Evolutionary conservation across 2,888 invertebrate species (phyloP).

Genomic region (Lycocerus yunnanus): DNA sequence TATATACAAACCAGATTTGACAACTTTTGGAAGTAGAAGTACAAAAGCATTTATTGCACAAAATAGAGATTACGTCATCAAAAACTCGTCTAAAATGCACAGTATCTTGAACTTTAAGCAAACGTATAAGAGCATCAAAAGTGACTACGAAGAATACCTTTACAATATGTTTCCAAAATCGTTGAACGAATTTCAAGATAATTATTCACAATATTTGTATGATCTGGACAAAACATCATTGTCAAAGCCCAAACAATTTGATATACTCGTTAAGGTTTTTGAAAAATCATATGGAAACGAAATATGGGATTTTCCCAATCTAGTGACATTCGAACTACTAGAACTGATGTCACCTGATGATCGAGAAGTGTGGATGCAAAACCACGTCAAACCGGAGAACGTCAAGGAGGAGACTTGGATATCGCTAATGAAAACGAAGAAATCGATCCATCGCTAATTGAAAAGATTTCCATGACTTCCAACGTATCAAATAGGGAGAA

Average conservation of each 20-base stretch:
- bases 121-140: slow-evolving; percentile 4
- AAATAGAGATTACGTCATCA: slow-evolving; percentile 11
- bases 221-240: background rate
- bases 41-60: slow-evolving; percentile 14
- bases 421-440: slow-evolving; percentile 8
- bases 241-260: background rate
- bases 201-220: background rate
- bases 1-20: slow-evolving; percentile 1
- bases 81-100: background rate
- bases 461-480: slow-evolving; percentile 6
- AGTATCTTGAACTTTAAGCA: slow-evolving; percentile 1
- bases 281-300: slow-evolving; percentile 5
- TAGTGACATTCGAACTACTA: background rate
- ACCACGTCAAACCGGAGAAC: background rate
- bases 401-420: slow-evolving; percentile 7
- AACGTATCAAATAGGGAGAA: background rate
- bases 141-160: slow-evolving; percentile 10
- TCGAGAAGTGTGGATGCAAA: slow-evolving; percentile 5
- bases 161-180: slow-evolving; percentile 14
- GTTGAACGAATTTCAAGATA: background rate
- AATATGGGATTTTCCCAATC: background rate
- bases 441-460: slow-evolving; percentile 14
- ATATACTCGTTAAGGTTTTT: background rate
- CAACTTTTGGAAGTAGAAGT: slow-evolving; percentile 16
- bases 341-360: slow-evolving; percentile 14